Percentiles rank a stretch among this genome's conserved stretches.
phyloP scores from a whole-genome alignment of 2,888 invertebrate species.

The Drosophila acutilabella region DNA sequence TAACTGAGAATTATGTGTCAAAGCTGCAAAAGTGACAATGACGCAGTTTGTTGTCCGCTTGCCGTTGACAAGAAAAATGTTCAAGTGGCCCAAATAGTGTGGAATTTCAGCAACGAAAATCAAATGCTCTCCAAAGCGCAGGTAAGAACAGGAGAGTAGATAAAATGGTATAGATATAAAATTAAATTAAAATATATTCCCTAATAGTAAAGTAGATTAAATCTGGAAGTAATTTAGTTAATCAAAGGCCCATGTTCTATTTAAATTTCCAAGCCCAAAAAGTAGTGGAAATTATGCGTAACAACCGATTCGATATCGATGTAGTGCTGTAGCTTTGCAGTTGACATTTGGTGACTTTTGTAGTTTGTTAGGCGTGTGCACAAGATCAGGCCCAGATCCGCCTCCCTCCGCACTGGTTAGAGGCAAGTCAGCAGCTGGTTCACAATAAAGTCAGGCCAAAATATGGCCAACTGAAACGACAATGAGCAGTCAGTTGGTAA shows the following conservation, averaged over 20 bases:
- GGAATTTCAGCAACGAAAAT: constrained; percentile 33
- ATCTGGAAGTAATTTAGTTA: too few relatives aligned
- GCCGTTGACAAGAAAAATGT: constrained; percentile 58
- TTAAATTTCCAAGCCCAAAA: neutral
- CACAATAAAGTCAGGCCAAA: constrained; percentile 70
- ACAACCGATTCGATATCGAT: constrained; percentile 38
- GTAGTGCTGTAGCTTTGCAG: constrained; percentile 23
- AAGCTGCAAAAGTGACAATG: constrained; percentile 70
- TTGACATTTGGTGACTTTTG: constrained; percentile 50
- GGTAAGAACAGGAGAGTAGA: neutral
- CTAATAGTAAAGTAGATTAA: too few relatives aligned
- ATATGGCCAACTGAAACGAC: constrained; percentile 71
- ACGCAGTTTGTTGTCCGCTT: constrained; percentile 53
- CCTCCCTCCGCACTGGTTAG: constrained; percentile 1
- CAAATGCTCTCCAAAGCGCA: constrained; percentile 32
- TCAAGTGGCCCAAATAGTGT: constrained; percentile 31
- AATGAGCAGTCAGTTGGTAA: constrained; percentile 68
- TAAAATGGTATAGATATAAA: too few relatives aligned
- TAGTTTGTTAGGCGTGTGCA: constrained; percentile 33
- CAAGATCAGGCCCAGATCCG: constrained; percentile 28
- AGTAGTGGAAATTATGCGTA: constrained; percentile 66
- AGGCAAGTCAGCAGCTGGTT: constrained; percentile 36
- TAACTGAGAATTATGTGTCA: constrained; percentile 77
- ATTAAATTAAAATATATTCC: too few relatives aligned
- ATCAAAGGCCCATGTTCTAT: neutral